Base-by-base conservation (phyloP, 2,113 vertebrate genomes). In the Oryzias javanicus region DNA sequence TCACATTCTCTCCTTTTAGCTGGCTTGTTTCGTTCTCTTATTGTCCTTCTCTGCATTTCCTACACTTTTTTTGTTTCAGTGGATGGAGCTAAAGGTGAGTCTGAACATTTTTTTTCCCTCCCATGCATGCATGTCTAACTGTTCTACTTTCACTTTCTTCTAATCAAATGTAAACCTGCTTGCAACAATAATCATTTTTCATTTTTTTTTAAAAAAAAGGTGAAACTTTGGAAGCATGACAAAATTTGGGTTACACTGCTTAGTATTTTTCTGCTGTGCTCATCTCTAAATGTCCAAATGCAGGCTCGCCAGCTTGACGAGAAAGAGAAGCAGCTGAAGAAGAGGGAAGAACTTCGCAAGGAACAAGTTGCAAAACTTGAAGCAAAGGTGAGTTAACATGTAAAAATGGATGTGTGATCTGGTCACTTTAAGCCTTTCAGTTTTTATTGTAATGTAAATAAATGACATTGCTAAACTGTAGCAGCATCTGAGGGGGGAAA, bases 11-110 rank as follows among this genome's bases (percentile, higher is more conserved):
- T 51, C 71, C 41, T 14, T 49, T 41, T 62, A 12, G 3, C 14
- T 55, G 69, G 55, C 42, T 41, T 47, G 3, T 15, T 55, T 48
- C 44, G 46, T 41, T 13, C 35, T 64, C 71, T 76, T 58, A 81
- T 45, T 51, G 52, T 66, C 22, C 7, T n/a, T 70, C 27, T 80
- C 49, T 82, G 14, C 80, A 52, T 76, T 51, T 78, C 61, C 72
- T 41, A 48, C 70, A 52, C 56, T 60, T 49, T 47, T 58, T 15
- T 61, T 64, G 47, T 75, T 72, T 74, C 78, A 91, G 89, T 84
- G 88, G 86, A 71, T 89, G 85, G 87, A 91, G 69, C 46, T 84
- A 25, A 91, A 91, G 83, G 87, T 91, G 86, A 85, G 85, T 66
- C 14, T 6, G 62, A 56, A 68, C 40, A 13, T 16, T 69, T 56